These are phyloP conservation scores for Tribolium madens DNA, from an alignment of 1,140 invertebrate species.

Conservation along the genomic window DNA sequence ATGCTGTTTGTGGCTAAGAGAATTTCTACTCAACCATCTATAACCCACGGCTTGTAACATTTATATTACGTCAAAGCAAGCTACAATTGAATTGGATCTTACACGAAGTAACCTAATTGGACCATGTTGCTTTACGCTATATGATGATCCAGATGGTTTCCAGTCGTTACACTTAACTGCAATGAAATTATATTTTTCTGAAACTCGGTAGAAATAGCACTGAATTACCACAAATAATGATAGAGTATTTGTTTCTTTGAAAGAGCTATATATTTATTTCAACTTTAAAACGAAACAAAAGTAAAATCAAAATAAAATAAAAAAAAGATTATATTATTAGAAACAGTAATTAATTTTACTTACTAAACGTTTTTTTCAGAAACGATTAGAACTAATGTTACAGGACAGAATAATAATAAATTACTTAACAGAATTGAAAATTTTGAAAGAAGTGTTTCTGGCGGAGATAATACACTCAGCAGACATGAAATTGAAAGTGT, in stretches of 20 bases:
- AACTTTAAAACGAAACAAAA: too few relatives aligned
- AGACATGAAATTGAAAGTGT: constrained; percentile 11
- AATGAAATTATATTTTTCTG: neutral
- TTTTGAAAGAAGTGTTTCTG: neutral
- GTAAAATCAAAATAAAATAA: too few relatives aligned
- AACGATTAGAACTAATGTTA: too few relatives aligned
- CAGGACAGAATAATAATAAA: neutral
- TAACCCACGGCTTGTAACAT: constrained; percentile 14
- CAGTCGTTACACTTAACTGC: constrained; percentile 12
- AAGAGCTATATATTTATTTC: too few relatives aligned
- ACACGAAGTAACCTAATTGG: constrained; percentile 17
- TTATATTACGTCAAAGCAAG: constrained; percentile 7
- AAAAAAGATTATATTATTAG: too few relatives aligned
- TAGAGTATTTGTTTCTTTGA: neutral
- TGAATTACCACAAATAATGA: neutral
- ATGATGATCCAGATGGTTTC: constrained; percentile 29
- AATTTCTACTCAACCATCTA: neutral
- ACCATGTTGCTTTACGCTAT: neutral
- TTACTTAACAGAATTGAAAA: neutral
- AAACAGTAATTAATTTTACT: too few relatives aligned
- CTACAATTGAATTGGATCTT: constrained; percentile 7
- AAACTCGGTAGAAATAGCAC: neutral
- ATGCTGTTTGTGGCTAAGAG: constrained; percentile 28
- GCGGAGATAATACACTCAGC: constrained; percentile 16
- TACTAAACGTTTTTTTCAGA: too few relatives aligned